Evolutionary conservation across 1,140 invertebrate genomes (phyloP), one percentile per base, ranked within the genome.

Genomic region (Bombus haemorrhoidalis): DNA sequence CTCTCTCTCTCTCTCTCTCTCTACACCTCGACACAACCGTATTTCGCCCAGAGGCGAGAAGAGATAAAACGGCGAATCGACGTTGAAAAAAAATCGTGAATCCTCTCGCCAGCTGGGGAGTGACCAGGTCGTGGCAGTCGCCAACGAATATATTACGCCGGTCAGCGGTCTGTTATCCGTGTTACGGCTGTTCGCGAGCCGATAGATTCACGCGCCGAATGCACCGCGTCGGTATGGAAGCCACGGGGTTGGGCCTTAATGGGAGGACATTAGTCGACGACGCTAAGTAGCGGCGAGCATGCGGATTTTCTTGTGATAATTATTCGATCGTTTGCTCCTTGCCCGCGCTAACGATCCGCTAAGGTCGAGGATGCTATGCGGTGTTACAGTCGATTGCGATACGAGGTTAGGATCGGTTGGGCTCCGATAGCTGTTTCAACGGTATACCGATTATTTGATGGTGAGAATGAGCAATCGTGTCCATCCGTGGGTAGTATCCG

Each of bases 301-400:
- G 79, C 47, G 73, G 73, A 59, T 78, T 77, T 78, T 59, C 74
- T 69, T n/a, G 62, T 69, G 76, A 83, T 71, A 83, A 78, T 83
- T 75, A 83, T 83, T 83, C 72, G 39, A 66, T 41, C 71, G 71
- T 64, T 43, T 64, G 62, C 47, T 53, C 47, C 47, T 53, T 53
- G 47, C 47, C 18, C 47, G 47, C 47, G 47, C 71, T 34, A 69
- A n/a, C 72, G 68, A 57, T 59, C 69, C 47, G 39, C 81, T 37
- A 66, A 66, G 81, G 71, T 83, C 81, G 59, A 32, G 25, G 71
- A 39, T 64, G 72, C 62, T 74, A 74, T 75, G 71, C 41, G 22
- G n/a, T 41, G 69, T 32, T n/a, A 74, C 34, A 25, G 37, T 53
- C 53, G 22, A 71, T 34, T 68, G 62, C 62, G n/a, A 68, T 10